phyloP scores from a whole-genome alignment of 2,113 vertebrate species.

The Falcunculus frontatus region DNA sequence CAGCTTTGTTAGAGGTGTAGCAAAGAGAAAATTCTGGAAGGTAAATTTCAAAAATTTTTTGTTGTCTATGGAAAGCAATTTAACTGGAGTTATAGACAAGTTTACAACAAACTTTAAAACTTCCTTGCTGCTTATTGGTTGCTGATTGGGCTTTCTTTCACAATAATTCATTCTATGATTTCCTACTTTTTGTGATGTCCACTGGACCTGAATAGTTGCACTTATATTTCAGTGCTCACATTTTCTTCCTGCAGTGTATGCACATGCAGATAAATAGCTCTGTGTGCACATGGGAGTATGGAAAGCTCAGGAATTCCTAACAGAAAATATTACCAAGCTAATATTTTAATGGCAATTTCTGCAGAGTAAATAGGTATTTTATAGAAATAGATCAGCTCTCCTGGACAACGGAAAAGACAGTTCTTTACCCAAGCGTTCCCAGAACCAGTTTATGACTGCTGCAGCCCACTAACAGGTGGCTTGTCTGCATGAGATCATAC shows the following conservation, averaged over 20 bases:
- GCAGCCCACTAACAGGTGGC: not conserved
- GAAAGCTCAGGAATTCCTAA: not conserved
- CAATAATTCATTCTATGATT: not conserved
- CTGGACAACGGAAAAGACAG: not conserved
- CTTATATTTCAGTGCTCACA: not conserved
- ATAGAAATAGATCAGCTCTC: not conserved
- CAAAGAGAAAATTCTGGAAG: not conserved
- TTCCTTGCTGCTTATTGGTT: not conserved
- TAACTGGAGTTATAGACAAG: not conserved
- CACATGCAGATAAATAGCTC: not conserved
- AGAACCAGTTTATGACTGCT: not conserved
- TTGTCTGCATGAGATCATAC: not conserved
- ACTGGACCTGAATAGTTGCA: not conserved
- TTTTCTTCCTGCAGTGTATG: not conserved
- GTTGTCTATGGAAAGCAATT: not conserved
- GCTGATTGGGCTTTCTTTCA: not conserved
- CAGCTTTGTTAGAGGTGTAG: not conserved
- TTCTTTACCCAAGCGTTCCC: not conserved
- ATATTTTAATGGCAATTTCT: not conserved
- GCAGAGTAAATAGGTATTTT: not conserved
- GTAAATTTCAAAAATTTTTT: not conserved
- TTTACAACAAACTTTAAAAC: not conserved
- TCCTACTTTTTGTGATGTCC: not conserved
- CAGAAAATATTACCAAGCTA: not conserved
- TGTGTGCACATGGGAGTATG: rapidly evolving